A percentile compares a stretch with the other conserved stretches of the same genome.
These are phyloP conservation scores for Girardinichthys multiradiatus DNA, from an alignment of 2,113 vertebrate species.

Conservation along the genomic window DNA sequence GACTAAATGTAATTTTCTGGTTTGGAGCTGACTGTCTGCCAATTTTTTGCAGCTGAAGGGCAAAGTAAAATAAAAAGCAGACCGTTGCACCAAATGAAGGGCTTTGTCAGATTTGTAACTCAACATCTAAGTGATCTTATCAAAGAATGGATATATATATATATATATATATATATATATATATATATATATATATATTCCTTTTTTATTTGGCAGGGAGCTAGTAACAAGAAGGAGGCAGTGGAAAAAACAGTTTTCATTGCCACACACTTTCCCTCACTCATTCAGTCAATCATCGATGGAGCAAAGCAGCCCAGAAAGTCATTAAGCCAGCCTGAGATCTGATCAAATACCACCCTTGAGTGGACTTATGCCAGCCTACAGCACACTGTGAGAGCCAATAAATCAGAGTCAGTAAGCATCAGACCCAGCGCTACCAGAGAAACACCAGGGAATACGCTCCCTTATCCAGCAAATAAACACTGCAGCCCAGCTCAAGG, in stretches of 20 bases:
- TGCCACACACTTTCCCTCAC: slow-evolving; percentile 17
- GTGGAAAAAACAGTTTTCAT: background rate
- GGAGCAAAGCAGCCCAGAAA: slow-evolving; percentile 11
- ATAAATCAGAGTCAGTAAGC: slow-evolving; percentile 71
- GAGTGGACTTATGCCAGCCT: slow-evolving; percentile 62
- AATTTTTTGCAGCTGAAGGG: slow-evolving; percentile 33
- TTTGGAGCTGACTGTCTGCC: slow-evolving; percentile 57
- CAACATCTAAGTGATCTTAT: slow-evolving; percentile 29
- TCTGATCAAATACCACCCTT: slow-evolving; percentile 59
- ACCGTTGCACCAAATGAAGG: slow-evolving; percentile 24
- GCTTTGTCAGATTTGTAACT: slow-evolving; percentile 12
- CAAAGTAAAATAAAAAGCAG: slow-evolving; percentile 21
- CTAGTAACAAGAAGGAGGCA: background rate
- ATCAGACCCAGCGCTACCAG: slow-evolving; percentile 54
- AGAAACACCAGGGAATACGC: slow-evolving; percentile 67
- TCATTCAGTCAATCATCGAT: slow-evolving; percentile 19
- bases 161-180: too few species aligned
- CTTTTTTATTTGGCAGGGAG: background rate
- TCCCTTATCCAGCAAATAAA: slow-evolving; percentile 73
- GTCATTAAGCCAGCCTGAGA: slow-evolving; percentile 18
- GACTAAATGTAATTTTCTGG: slow-evolving; percentile 55
- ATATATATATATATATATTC: too few species aligned
- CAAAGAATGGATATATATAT: slow-evolving; percentile 26
- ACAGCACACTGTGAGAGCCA: slow-evolving; percentile 56
- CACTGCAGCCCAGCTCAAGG: slow-evolving; percentile 66